Evolutionary conservation across 2,113 vertebrate genomes (phyloP).

Genomic region (Onychorhynchus coronatus): DNA sequence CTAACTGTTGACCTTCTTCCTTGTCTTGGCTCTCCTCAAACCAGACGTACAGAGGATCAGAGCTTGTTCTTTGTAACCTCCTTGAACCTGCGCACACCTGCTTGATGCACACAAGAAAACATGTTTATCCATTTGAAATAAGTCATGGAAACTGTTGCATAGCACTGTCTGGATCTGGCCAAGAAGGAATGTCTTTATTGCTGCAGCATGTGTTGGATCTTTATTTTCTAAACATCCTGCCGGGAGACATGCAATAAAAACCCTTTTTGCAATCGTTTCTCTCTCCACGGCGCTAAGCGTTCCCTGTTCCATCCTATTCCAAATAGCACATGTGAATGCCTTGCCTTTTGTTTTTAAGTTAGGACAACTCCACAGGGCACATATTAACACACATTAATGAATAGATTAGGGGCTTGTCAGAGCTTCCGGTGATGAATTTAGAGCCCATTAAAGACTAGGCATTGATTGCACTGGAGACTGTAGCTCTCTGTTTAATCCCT

Average conservation of each 20-base stretch:
- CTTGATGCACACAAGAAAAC: not conserved
- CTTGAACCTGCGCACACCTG: not conserved
- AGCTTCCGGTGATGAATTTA: slow-evolving; percentile 61
- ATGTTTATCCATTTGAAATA: slow-evolving; percentile 28
- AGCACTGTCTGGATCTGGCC: slow-evolving; percentile 30
- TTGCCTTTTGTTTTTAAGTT: slow-evolving; percentile 55
- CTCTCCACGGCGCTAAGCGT: not conserved
- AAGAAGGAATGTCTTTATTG: slow-evolving; percentile 50
- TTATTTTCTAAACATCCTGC: slow-evolving; percentile 55
- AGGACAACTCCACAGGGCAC: slow-evolving; percentile 29
- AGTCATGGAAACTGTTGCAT: slow-evolving; percentile 20
- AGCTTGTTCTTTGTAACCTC: not conserved
- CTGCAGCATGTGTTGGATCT: slow-evolving; percentile 42
- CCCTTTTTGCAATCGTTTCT: slow-evolving; percentile 15
- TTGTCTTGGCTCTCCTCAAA: not conserved
- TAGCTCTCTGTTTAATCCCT: slow-evolving; percentile 66
- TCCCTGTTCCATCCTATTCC: slow-evolving; percentile 19
- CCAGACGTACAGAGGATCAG: not conserved
- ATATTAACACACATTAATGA: slow-evolving; percentile 62
- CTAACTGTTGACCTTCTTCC: not conserved
- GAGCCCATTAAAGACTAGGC: slow-evolving; percentile 30
- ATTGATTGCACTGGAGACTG: slow-evolving; percentile 52
- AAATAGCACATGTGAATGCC: slow-evolving; percentile 34
- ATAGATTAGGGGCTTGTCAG: slow-evolving; percentile 39
- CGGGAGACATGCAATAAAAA: slow-evolving; percentile 47